Evolutionary conservation across 2,797 vertebrate species (phyloP), one percentile per base, ranked within the genome.

Genomic region (Melanotaenia parkinsoni): DNA sequence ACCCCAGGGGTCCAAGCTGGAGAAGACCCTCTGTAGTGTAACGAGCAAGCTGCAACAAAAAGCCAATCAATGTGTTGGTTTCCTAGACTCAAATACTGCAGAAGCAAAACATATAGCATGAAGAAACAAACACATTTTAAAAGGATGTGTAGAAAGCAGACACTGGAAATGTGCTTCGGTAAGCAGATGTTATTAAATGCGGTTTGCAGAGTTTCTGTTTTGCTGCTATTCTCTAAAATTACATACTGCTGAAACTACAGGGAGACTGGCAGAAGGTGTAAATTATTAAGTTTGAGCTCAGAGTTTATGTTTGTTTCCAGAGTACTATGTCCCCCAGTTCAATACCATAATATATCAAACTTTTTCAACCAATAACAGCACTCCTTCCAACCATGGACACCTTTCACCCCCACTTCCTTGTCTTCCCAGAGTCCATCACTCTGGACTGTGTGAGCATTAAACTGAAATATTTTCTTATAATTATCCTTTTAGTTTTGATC

Each of bases 1-100:
- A 99, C 75, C 98, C 98, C 88, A 99, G 88, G 0, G 98, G 97
- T 11, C 98, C 98, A 20, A 99, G 91, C 91, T 99, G 98, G 67
- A 99, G 94, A 47, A 99, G 94, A 0, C 98, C 98, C 13, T 98
- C 96, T 0, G 95, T 93, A 20, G 97, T 97, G 88, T 99, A 99
- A 60, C 98, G 95, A n/a, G 98, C 97, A 0, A 99, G 95, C 98
- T 99, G 82, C 43, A 81, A 86, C 33, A 70, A 35, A 88, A 18
- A 83, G 24, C 73, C 35, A 59, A 79, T 8, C 30, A 71, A 30
- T 37, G 58, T 32, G 40, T 86, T 57, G 76, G 22, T 57, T 30
- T 32, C 33, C 28, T n/a, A 24, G 22, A 37, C 45, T 58, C 20
- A 24, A 20, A 0, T 2, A 43, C 6, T 35, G 53, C 7, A 57